A percentile compares a stretch with the other conserved stretches of the same genome.
These are phyloP conservation scores for Oscheius sp. DNA, from an alignment of 2,888 invertebrate species.

Conservation along the genomic window DNA sequence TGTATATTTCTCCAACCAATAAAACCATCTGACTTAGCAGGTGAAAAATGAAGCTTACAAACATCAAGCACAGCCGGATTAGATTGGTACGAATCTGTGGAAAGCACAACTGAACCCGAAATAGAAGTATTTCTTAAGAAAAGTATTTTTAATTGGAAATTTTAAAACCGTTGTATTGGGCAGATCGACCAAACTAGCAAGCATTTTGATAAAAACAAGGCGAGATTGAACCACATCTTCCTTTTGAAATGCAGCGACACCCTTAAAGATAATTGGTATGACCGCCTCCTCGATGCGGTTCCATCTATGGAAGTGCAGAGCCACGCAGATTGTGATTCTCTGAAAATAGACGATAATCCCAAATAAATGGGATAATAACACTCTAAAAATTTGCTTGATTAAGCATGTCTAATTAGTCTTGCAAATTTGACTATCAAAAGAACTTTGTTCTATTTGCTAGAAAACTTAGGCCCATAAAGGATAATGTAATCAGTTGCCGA, in stretches of 20 bases:
- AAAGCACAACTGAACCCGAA: not conserved
- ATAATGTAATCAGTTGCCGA: not conserved
- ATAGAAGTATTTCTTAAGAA: not conserved
- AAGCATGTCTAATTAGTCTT: not conserved
- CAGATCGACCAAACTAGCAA: not conserved
- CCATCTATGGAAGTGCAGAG: too few species aligned
- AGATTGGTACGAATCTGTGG: conserved; percentile 16
- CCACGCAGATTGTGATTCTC: too few species aligned
- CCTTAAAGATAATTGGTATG: conserved; percentile 23
- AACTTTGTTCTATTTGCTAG: not conserved
- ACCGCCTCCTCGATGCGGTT: conserved; percentile 5
- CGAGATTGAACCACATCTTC: not conserved
- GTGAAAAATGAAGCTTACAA: not conserved
- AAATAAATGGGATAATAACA: too few species aligned
- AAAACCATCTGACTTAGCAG: not conserved
- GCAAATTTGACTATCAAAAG: not conserved
- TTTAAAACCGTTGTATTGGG: not conserved
- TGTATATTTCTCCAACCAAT: not conserved
- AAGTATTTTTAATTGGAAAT: not conserved
- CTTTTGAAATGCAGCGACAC: conserved; percentile 4
- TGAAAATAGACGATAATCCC: too few species aligned
- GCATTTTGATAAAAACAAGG: not conserved
- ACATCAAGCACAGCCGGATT: conserved; percentile 1
- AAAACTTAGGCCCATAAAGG: not conserved
- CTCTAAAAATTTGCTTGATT: too few species aligned